A percentile compares a stretch with the other conserved stretches of the same genome.
Conservation (phyloP, 2,797 vertebrate species). For the Enoplosus armatus region DNA sequence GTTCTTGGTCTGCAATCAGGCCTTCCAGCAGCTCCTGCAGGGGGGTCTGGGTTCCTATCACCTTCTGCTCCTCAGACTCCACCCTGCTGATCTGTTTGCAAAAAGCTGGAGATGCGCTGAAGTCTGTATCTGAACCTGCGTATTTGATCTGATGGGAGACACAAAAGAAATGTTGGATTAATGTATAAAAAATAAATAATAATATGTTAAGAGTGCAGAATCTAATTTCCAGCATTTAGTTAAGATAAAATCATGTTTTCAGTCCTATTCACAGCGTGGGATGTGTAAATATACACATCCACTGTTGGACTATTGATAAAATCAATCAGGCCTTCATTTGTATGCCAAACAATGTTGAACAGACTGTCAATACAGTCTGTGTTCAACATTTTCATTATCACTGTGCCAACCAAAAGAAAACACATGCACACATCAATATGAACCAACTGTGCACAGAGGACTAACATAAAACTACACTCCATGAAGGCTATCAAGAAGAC, state of each 20-base stretch:
- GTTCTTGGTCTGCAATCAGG: conserved; percentile 89
- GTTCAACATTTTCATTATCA: conserved; percentile 6
- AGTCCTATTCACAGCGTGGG: not conserved
- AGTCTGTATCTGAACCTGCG: conserved; percentile 89
- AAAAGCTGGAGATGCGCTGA: conserved; percentile 86
- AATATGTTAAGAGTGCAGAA: not conserved
- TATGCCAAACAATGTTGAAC: conserved; percentile 14
- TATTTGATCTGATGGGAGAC: conserved; percentile 90
- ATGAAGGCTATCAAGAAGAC: not conserved
- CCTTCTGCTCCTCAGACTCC: conserved; percentile 90
- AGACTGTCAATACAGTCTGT: conserved; percentile 4
- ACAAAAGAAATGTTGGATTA: conserved; percentile 6
- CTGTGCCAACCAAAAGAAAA: conserved; percentile 18
- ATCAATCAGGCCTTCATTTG: conserved; percentile 18
- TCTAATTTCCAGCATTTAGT: not conserved
- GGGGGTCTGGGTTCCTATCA: conserved; percentile 87
- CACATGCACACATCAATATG: conserved; percentile 13
- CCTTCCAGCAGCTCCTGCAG: conserved; percentile 91
- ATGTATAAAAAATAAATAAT: no score
- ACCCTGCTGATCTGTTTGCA: conserved; percentile 88
- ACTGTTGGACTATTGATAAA: conserved; percentile 12
- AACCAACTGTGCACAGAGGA: not conserved
- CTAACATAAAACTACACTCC: not conserved
- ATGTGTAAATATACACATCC: not conserved
- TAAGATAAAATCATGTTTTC: not conserved